These are phyloP conservation scores for Thymallus thymallus DNA, from an alignment of 2,113 vertebrate species.

Conservation along the genomic window DNA sequence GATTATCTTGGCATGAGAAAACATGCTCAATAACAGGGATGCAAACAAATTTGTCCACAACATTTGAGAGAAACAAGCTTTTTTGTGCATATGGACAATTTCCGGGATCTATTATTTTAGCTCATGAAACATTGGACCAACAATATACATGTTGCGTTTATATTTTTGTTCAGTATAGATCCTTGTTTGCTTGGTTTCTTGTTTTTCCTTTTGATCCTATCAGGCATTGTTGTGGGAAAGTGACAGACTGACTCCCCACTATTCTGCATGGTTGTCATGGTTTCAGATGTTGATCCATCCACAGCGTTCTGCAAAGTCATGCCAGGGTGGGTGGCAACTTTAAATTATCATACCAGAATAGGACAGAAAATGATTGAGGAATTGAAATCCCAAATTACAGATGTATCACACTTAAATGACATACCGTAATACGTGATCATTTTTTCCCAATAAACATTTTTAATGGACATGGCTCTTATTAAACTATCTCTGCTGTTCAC, in stretches of 20 bases:
- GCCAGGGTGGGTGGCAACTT: not conserved
- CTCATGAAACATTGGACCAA: too few species aligned
- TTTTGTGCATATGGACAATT: too few species aligned
- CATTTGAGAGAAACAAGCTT: too few species aligned
- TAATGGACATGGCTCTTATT: not conserved
- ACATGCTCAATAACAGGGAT: too few species aligned
- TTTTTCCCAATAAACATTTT: not conserved
- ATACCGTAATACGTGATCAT: too few species aligned
- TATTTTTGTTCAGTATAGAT: too few species aligned
- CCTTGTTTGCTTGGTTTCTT: not conserved
- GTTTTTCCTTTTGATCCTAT: not conserved
- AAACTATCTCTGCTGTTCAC: not conserved
- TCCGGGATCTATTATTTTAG: too few species aligned
- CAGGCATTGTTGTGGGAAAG: not conserved
- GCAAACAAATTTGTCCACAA: too few species aligned
- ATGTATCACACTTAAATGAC: not conserved
- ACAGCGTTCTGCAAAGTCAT: not conserved
- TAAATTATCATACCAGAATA: slow-evolving; percentile 1
- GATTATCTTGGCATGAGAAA: too few species aligned
- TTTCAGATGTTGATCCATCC: slow-evolving; percentile 14
- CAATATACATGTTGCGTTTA: too few species aligned
- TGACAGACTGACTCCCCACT: slow-evolving; percentile 4
- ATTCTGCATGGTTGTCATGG: slow-evolving; percentile 23
- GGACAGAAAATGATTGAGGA: too few species aligned
- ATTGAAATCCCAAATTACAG: not conserved